Evolutionary conservation across 1,140 invertebrate species (phyloP), one percentile per base, ranked within the genome.

Genomic region (Ylistrum balloti): DNA sequence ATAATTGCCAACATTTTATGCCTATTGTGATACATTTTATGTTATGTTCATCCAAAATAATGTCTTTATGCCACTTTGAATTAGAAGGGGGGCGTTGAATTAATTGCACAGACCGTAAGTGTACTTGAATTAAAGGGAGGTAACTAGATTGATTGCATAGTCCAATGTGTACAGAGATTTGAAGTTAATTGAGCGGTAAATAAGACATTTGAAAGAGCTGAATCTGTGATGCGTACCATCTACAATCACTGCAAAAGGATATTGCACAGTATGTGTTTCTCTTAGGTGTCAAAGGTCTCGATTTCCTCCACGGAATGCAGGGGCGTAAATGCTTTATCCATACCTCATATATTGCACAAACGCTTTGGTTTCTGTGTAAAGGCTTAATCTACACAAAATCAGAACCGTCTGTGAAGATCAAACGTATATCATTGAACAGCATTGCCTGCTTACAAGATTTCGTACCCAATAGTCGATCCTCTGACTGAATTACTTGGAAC

Each of bases 121-220:
- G 22, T 74, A 74, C 56, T 74, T 74, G 56, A 74, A 74, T 74
- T 74, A 74, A n/a, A 74, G 56, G 56, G 56, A 74, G 56, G 56
- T 5, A 74, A 28, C 56, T 74, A n/a, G 56, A 74, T 74, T 74
- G 56, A 28, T 74, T 74, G 56, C 56, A n/a, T n/a, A 74, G 56
- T 74, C 56, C n/a, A 11, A 74, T 28, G 56, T 74, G 17, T 74
- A 28, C 56, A 3, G 22, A n/a, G 56, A 74, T 74, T 74, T 74
- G 56, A 28, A 74, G 56, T n/a, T 28, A 74, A 74, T 74, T 74
- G 28, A 74, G 56, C 56, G 56, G 56, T 74, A 28, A 74, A 74
- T 74, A 74, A 74, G 56, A 74, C 5, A 28, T 22, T 74, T 74
- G 56, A 74, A 74, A 74, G 56, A 74, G 56, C 5, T 74, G 56